Evolutionary conservation across 2,888 invertebrate genomes (phyloP).

Genomic region (Drosophila lacicola): DNA sequence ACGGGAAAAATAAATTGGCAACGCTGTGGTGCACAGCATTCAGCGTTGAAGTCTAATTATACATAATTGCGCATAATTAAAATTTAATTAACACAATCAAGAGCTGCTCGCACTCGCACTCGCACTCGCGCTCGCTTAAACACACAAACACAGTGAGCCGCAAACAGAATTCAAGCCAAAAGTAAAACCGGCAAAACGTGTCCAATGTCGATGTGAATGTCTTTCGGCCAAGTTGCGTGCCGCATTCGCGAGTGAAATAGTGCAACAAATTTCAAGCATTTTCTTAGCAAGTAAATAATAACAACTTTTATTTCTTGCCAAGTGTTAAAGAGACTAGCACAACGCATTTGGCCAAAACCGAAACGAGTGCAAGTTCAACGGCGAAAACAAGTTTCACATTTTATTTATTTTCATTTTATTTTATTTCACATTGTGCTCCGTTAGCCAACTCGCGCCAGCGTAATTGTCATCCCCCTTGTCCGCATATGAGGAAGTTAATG

Average conservation of each 20-base stretch:
- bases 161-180: slow-evolving; percentile 36
- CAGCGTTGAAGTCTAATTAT: slow-evolving; percentile 64
- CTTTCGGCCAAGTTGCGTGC: slow-evolving; percentile 66
- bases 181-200: slow-evolving; percentile 76
- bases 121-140: slow-evolving; percentile 1
- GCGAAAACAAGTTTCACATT: slow-evolving; percentile 71
- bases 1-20: slow-evolving; percentile 58
- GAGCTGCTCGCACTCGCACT: slow-evolving; percentile 45
- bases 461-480: slow-evolving; percentile 13
- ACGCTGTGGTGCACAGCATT: slow-evolving; percentile 50
- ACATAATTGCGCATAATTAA: slow-evolving; percentile 74
- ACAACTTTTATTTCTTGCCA: slow-evolving; percentile 66
- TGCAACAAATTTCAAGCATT: slow-evolving; percentile 49
- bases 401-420: slow-evolving; percentile 24
- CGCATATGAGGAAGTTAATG: slow-evolving; percentile 72
- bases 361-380: slow-evolving; percentile 79
- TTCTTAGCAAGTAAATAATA: slow-evolving; percentile 33
- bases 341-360: slow-evolving; percentile 35
- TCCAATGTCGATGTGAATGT: slow-evolving; percentile 50
- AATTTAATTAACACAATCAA: slow-evolving; percentile 79
- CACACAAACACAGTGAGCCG: not conserved
- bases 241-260: slow-evolving; percentile 37
- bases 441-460: slow-evolving; percentile 39
- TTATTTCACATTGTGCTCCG: slow-evolving; percentile 23
- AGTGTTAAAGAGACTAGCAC: slow-evolving; percentile 50